These are phyloP conservation scores for Cochlearius cochlearius DNA, from an alignment of 2,113 vertebrate genomes.

Conservation along the genomic window DNA sequence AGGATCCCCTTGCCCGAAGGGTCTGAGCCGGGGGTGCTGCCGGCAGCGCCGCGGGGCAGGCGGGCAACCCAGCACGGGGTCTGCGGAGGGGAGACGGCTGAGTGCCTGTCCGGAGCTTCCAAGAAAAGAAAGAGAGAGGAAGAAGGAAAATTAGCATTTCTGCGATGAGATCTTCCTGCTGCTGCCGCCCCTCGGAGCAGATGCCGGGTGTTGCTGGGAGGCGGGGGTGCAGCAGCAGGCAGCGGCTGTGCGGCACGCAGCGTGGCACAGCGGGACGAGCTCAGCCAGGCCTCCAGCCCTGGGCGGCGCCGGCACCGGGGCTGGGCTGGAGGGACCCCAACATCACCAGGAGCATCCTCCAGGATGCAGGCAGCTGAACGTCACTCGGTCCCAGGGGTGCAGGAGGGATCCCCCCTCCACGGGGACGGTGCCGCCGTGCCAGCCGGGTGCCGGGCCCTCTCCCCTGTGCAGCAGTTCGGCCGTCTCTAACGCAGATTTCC, in stretches of 20 bases:
- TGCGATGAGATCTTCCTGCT: background rate
- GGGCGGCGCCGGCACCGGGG: rapidly evolving
- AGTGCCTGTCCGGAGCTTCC: background rate
- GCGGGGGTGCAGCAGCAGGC: background rate
- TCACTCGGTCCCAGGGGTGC: background rate
- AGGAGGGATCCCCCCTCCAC: background rate
- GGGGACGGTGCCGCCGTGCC: background rate
- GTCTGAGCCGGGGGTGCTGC: background rate
- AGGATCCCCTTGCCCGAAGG: background rate
- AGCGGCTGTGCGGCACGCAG: background rate
- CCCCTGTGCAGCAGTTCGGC: rapidly evolving
- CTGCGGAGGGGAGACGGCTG: background rate
- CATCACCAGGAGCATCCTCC: background rate
- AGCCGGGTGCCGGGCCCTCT: background rate
- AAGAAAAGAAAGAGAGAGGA: no score
- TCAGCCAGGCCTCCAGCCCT: background rate
- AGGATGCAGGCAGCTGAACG: background rate
- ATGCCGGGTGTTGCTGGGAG: rapidly evolving
- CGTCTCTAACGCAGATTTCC: background rate
- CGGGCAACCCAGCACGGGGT: background rate
- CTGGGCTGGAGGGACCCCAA: background rate
- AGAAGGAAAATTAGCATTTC: background rate
- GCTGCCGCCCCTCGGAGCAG: background rate
- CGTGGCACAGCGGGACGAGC: rapidly evolving
- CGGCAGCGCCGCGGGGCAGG: background rate